Conservation (phyloP, 2,113 vertebrate species). For the Plecotus auritus region DNA sequence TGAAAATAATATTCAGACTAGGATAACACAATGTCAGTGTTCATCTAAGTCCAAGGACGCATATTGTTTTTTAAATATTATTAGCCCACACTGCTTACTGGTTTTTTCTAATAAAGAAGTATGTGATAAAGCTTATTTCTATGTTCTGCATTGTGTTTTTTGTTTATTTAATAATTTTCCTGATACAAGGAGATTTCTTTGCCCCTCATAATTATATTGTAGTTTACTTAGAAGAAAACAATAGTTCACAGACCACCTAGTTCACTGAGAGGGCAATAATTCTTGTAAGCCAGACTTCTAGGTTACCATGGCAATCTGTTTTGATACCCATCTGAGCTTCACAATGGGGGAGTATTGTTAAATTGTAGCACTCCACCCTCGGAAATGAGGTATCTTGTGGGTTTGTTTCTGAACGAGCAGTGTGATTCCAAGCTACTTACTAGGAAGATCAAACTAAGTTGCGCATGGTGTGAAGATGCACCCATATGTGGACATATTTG, state of each 20-base stretch:
- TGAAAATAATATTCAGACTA: background rate
- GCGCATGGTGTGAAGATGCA: background rate
- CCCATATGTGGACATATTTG: too few relatives aligned
- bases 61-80: background rate
- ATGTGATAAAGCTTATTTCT: background rate
- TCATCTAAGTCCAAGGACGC: background rate
- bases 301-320: background rate
- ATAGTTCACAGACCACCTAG: background rate
- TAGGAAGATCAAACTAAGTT: background rate
- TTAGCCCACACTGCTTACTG: background rate
- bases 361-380: background rate
- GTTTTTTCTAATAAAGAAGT: background rate
- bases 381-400: background rate
- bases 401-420: background rate
- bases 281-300: background rate
- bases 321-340: background rate
- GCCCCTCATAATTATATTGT: background rate
- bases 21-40: background rate
- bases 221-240: constrained; percentile 25
- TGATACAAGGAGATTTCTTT: background rate
- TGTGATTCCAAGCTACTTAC: background rate
- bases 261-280: background rate
- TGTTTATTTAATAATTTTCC: background rate
- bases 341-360: background rate
- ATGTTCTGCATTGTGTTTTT: background rate